Evolutionary conservation across 2,888 invertebrate species (phyloP), one percentile per base, ranked within the genome.

Genomic region (Crepidodera aurea): DNA sequence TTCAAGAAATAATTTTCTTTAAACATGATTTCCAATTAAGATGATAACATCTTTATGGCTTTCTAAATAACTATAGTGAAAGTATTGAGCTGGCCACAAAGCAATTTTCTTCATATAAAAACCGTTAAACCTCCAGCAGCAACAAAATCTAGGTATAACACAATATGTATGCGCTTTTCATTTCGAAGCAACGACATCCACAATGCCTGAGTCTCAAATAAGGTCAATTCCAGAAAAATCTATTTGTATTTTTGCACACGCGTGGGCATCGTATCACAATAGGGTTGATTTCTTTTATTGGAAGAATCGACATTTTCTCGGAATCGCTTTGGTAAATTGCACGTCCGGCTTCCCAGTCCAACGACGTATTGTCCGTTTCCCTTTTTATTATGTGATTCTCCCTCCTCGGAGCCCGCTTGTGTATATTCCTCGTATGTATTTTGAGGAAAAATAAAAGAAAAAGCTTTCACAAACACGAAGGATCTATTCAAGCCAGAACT

Each of bases 291-390:
- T 69, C 72, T 72, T 74, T 73, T 73, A 73, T 73, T 73, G 62
- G 65, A 62, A 37, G 57, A 59, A 60, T 67, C 65, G 65, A 61
- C 65, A 63, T 64, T 65, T 70, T 71, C 70, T 69, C 68, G 66
- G 62, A 69, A 75, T 70, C 75, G 75, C 71, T 75, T 73, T 73
- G 74, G 74, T 72, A 75, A 75, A 76, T 76, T 76, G 76, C 75
- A 70, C 73, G 74, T 75, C 75, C 75, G 73, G 72, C 59, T 69
- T 69, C 69, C 66, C 61, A 69, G 71, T 71, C 44, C 44, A 54
- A 51, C 63, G 54, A 46, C 63, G 61, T 64, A 64, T 73, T 73
- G 69, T 72, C 71, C 70, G 69, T 59, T 69, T 72, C 65, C 69
- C 69, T 69, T 70, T 68, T 70, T 60, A 68, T 69, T 62, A 66